phyloP scores from a whole-genome alignment of 2,113 vertebrate genomes.

The Pangasianodon gigas region DNA sequence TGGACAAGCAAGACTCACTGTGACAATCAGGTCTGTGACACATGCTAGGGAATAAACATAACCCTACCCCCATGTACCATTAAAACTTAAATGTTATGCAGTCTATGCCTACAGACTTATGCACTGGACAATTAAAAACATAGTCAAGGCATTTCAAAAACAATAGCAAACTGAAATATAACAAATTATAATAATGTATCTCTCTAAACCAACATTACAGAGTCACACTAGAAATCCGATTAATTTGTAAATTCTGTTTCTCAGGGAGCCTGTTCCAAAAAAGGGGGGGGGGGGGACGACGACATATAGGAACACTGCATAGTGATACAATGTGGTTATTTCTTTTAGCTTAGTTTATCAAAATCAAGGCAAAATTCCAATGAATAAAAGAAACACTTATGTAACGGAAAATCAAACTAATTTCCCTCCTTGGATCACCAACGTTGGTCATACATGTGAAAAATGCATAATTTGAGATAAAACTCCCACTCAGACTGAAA shows the following conservation, averaged over 20 bases:
- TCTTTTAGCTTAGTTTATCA: background rate
- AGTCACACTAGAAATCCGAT: conserved; percentile 22
- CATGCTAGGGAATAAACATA: background rate
- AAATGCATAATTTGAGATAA: conserved; percentile 37
- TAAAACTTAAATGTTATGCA: conserved; percentile 13
- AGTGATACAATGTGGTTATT: conserved; percentile 48
- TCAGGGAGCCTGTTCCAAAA: conserved; percentile 10
- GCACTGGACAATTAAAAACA: conserved; percentile 21
- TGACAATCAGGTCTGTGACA: background rate
- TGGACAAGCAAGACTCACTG: background rate
- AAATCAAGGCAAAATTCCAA: conserved; percentile 23
- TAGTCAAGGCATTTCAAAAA: conserved; percentile 21
- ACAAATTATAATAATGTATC: background rate
- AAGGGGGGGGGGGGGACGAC: background rate
- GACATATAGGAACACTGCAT: conserved; percentile 46
- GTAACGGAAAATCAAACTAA: conserved; percentile 21
- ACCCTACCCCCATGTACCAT: conserved; percentile 8
- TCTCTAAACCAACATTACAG: conserved; percentile 22
- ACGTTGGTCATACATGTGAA: conserved; percentile 37
- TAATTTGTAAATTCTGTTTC: background rate
- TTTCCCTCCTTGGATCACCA: conserved; percentile 51
- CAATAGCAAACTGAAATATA: background rate
- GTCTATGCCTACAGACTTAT: conserved; percentile 32
- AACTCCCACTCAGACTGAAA: conserved; percentile 29
- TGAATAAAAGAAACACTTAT: conserved; percentile 27